Evolutionary conservation across 2,797 vertebrate genomes (phyloP).

Genomic region (Gymnodraco acuticeps): DNA sequence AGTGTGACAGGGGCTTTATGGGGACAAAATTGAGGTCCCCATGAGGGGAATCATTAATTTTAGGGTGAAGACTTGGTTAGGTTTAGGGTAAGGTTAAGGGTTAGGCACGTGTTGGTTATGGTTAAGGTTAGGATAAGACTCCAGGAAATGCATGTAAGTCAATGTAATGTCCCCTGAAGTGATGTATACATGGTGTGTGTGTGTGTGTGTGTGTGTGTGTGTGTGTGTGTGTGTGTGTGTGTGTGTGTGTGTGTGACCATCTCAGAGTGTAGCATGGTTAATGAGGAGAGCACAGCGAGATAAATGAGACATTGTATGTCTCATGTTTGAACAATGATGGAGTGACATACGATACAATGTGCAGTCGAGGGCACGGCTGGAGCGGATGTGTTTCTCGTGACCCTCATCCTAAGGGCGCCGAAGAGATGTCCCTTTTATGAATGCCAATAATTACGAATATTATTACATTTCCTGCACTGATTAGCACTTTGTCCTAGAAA

Average conservation of each 20-base stretch:
- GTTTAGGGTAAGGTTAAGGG: too few relatives aligned
- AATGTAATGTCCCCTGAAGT: too few relatives aligned
- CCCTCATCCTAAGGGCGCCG: slow-evolving; percentile 8
- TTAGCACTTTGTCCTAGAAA: slow-evolving; percentile 54
- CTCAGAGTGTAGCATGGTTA: slow-evolving; percentile 60
- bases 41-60: too few relatives aligned
- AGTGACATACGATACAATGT: slow-evolving; percentile 36
- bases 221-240: too few relatives aligned
- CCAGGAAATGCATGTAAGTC: too few relatives aligned
- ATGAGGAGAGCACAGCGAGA: slow-evolving; percentile 70
- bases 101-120: too few relatives aligned
- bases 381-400: slow-evolving; percentile 27
- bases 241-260: slow-evolving; percentile 19
- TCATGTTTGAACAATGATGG: slow-evolving; percentile 66
- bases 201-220: too few relatives aligned
- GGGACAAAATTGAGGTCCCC: too few relatives aligned
- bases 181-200: too few relatives aligned
- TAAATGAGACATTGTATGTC: slow-evolving; percentile 75
- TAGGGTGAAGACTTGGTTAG: too few relatives aligned
- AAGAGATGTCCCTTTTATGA: slow-evolving; percentile 34
- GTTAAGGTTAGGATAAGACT: too few relatives aligned
- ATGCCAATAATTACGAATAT: slow-evolving; percentile 45
- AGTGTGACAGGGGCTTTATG: too few relatives aligned
- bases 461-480: slow-evolving; percentile 48
- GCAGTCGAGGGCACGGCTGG: slow-evolving; percentile 27